These are phyloP conservation scores for Crocallis elinguaria DNA, from an alignment of 2,888 invertebrate species.

Conservation along the genomic window DNA sequence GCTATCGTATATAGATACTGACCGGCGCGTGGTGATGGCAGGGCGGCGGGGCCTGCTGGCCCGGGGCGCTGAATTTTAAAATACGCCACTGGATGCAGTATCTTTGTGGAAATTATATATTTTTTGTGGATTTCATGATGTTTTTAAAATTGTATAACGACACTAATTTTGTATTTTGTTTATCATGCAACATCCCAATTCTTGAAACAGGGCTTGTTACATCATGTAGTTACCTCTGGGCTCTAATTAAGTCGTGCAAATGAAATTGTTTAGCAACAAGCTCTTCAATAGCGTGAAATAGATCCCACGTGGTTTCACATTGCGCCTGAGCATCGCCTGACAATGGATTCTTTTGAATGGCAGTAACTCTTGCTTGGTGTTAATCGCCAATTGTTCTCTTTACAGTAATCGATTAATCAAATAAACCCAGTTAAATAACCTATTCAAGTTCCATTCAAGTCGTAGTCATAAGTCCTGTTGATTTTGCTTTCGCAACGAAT, in stretches of 20 bases:
- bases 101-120: too few relatives aligned
- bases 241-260: constrained; percentile 21
- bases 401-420: constrained; percentile 27
- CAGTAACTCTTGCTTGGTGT: constrained; percentile 45
- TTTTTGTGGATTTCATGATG: too few relatives aligned
- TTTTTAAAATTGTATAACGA: background rate
- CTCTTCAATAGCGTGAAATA: constrained; percentile 35
- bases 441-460: constrained; percentile 21
- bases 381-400: constrained; percentile 61
- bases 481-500: background rate
- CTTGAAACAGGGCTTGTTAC: constrained; percentile 1
- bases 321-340: constrained; percentile 45
- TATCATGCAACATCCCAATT: too few relatives aligned
- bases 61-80: too few relatives aligned
- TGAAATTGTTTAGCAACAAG: constrained; percentile 33
- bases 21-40: too few relatives aligned
- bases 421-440: constrained; percentile 8
- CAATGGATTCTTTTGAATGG: constrained; percentile 54
- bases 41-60: too few relatives aligned
- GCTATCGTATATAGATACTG: too few relatives aligned
- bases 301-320: constrained; percentile 55
- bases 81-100: too few relatives aligned
- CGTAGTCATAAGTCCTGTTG: background rate
- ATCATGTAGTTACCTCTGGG: constrained; percentile 12
- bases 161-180: background rate